These are phyloP conservation scores for Rhinopomastus cyanomelas DNA, from an alignment of 2,113 vertebrate genomes.

Conservation along the genomic window DNA sequence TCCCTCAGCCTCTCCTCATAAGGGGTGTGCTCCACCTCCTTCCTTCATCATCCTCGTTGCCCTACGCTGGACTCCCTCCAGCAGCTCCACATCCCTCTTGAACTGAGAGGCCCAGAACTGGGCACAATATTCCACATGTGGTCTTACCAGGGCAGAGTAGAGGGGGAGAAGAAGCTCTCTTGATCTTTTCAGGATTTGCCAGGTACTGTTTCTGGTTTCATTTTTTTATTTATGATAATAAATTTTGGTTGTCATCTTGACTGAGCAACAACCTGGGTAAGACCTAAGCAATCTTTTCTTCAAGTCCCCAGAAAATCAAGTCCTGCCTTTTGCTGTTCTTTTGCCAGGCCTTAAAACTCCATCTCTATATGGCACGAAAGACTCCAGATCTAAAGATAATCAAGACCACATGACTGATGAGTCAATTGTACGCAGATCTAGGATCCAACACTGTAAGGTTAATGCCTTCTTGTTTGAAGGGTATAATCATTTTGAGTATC, in stretches of 20 bases:
- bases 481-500: constrained; percentile 77
- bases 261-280: neutral
- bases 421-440: constrained; percentile 78
- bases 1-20: too few relatives aligned
- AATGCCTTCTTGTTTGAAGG: constrained; percentile 80
- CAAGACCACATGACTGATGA: constrained; percentile 78
- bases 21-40: too few relatives aligned
- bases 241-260: constrained; percentile 8
- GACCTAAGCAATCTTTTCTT: neutral
- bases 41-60: too few relatives aligned
- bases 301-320: neutral
- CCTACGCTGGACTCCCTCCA: too few relatives aligned
- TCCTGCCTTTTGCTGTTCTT: constrained; percentile 6
- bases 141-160: too few relatives aligned
- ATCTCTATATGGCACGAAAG: constrained; percentile 6
- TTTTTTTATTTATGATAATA: neutral
- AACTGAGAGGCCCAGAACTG: too few relatives aligned
- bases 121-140: too few relatives aligned
- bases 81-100: too few relatives aligned
- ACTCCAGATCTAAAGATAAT: constrained; percentile 75
- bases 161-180: too few relatives aligned
- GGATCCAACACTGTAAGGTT: constrained; percentile 78
- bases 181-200: neutral
- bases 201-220: neutral
- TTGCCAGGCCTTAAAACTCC: neutral